phyloP scores from a whole-genome alignment of 2,797 vertebrate species.

The Heliangelus exortis region DNA sequence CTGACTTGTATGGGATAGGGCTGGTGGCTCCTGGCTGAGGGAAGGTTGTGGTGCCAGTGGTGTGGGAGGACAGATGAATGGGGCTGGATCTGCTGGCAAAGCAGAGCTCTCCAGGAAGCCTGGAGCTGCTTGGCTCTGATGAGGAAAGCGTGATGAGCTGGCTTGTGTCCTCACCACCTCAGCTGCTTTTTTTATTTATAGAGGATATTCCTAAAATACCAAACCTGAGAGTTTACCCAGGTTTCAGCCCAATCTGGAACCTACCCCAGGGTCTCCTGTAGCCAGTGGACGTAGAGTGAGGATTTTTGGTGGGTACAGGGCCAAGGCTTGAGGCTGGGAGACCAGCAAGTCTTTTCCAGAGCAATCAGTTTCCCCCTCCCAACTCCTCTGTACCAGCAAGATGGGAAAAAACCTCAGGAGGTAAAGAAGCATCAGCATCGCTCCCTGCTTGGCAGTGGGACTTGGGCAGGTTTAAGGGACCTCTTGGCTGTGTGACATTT shows the following conservation, averaged over 20 bases:
- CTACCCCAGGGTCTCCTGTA: not conserved
- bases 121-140: not conserved
- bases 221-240: not conserved
- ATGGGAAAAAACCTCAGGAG: accelerated
- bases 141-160: not conserved
- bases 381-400: not conserved
- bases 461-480: not conserved
- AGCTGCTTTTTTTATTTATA: not conserved
- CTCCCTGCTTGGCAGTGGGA: not conserved
- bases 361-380: not conserved
- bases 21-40: not conserved
- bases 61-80: not conserved
- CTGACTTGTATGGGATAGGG: accelerated
- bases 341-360: not conserved
- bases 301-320: not conserved
- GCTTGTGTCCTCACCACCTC: not conserved
- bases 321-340: not conserved
- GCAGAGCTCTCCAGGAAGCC: not conserved
- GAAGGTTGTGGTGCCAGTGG: not conserved
- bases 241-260: not conserved
- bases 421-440: not conserved
- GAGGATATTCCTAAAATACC: not conserved
- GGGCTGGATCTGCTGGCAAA: not conserved
- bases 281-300: not conserved
- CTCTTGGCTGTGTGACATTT: not conserved